Percentiles rank a stretch among this genome's conserved stretches.
Evolutionary conservation across 92 coral and sea anemone genomes (phyloP).

Genomic region (Epizoanthus ramosus): DNA sequence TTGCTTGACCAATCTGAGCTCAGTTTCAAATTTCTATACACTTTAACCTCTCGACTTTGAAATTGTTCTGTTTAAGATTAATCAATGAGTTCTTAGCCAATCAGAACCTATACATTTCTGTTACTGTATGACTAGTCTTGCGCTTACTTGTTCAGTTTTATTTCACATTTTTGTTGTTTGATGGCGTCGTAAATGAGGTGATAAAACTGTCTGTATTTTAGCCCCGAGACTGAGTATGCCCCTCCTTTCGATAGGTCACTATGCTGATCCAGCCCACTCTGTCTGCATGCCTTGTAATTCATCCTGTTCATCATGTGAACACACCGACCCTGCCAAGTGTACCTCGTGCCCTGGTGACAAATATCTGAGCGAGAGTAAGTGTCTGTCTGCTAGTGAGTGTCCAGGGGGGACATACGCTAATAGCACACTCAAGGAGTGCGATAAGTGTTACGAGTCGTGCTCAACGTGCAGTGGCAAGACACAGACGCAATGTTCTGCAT

Average conservation of each 20-base stretch:
- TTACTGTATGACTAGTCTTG: no score
- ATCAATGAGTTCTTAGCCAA: no score
- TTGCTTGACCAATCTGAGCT: no score
- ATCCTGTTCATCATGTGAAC: slow-evolving; percentile 70
- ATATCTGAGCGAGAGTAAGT: slow-evolving; percentile 64
- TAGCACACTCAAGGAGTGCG: slow-evolving; percentile 50
- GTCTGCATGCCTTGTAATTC: slow-evolving; percentile 74
- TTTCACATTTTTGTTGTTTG: no score
- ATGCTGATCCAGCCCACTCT: slow-evolving; percentile 65
- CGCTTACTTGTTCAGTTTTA: no score
- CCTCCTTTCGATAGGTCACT: slow-evolving; percentile 55
- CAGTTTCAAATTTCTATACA: background rate
- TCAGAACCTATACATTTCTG: no score
- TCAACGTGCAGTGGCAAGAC: slow-evolving; percentile 62
- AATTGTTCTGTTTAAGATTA: background rate
- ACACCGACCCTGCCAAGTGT: slow-evolving; percentile 71
- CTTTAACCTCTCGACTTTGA: background rate
- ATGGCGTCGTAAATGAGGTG: no score
- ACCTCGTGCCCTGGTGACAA: slow-evolving; percentile 63
- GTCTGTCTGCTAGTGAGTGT: slow-evolving; percentile 65
- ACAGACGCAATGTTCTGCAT: slow-evolving; percentile 65
- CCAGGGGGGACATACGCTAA: slow-evolving; percentile 71
- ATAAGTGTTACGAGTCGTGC: slow-evolving; percentile 72
- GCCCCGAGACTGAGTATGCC: background rate
- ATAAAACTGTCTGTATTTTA: no score